These are phyloP conservation scores for Axea sp. DNA, from an alignment of 2,888 invertebrate species.

Conservation along the genomic window DNA sequence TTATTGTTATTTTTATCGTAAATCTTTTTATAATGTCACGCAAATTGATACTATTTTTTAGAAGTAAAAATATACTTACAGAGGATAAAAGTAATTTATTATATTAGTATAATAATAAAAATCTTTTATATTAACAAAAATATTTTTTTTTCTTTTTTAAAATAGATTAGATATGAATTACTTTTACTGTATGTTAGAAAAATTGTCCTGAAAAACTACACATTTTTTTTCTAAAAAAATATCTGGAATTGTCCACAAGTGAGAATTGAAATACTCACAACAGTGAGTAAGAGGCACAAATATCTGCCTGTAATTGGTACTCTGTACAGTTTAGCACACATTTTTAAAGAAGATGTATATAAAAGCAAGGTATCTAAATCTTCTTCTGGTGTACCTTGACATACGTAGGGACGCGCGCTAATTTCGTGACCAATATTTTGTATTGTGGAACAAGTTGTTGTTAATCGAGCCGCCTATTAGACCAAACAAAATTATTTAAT, in stretches of 20 bases:
- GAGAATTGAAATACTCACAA: conserved; percentile 82
- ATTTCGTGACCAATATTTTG: conserved; percentile 89
- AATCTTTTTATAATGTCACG: too few species aligned
- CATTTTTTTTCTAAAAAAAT: conserved; percentile 79
- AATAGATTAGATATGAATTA: too few species aligned
- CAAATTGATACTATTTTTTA: too few species aligned
- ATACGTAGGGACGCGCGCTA: conserved; percentile 88
- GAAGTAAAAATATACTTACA: too few species aligned
- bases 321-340: conserved; percentile 87
- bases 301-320: conserved; percentile 87
- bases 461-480: conserved; percentile 87
- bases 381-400: conserved; percentile 87
- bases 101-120: too few species aligned
- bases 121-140: too few species aligned
- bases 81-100: too few species aligned
- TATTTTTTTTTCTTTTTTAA: too few species aligned
- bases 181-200: too few species aligned
- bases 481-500: too few species aligned
- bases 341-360: conserved; percentile 87
- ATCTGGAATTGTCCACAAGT: conserved; percentile 87
- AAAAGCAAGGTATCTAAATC: conserved; percentile 88
- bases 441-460: conserved; percentile 86
- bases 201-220: too few species aligned
- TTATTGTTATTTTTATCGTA: too few species aligned
- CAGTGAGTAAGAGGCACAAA: conserved; percentile 83